phyloP scores from a whole-genome alignment of 2,797 vertebrate genomes.

The Zenarchopterus dispar region DNA sequence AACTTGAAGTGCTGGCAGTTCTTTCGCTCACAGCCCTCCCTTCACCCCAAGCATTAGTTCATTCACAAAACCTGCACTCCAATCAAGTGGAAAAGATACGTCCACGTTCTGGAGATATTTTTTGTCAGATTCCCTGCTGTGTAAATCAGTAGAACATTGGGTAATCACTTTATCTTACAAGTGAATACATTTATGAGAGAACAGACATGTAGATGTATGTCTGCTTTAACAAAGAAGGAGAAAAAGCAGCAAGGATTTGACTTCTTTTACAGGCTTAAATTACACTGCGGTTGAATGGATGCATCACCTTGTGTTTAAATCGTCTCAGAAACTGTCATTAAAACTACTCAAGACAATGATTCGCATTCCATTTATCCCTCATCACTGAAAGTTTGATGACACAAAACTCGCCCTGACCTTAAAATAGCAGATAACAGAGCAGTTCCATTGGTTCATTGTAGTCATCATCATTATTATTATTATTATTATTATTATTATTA shows the following conservation, averaged over 20 bases:
- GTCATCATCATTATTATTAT: no score
- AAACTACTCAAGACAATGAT: conserved; percentile 4
- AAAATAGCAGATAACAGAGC: conserved; percentile 29
- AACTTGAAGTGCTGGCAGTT: conserved; percentile 32
- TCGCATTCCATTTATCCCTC: conserved; percentile 25
- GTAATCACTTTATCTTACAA: conserved; percentile 59
- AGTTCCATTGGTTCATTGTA: conserved; percentile 11
- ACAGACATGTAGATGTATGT: conserved; percentile 25
- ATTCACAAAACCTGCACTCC: conserved; percentile 66
- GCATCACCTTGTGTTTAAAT: conserved; percentile 7
- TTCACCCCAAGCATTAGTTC: conserved; percentile 38
- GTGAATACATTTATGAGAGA: conserved; percentile 30
- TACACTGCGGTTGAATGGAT: background rate
- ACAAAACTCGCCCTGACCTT: conserved; percentile 1
- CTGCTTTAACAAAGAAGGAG: conserved; percentile 32
- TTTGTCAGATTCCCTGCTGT: conserved; percentile 37
- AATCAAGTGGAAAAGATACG: conserved; percentile 37
- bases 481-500: no score
- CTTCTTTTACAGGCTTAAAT: background rate
- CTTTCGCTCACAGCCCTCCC: conserved; percentile 22
- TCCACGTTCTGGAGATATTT: conserved; percentile 9
- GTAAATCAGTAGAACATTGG: conserved; percentile 52
- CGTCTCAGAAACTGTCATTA: conserved; percentile 7
- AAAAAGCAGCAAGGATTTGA: no score
- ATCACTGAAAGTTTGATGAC: conserved; percentile 10